Base-by-base conservation (phyloP, 2,888 invertebrate genomes). In the Pyralis farinalis region DNA sequence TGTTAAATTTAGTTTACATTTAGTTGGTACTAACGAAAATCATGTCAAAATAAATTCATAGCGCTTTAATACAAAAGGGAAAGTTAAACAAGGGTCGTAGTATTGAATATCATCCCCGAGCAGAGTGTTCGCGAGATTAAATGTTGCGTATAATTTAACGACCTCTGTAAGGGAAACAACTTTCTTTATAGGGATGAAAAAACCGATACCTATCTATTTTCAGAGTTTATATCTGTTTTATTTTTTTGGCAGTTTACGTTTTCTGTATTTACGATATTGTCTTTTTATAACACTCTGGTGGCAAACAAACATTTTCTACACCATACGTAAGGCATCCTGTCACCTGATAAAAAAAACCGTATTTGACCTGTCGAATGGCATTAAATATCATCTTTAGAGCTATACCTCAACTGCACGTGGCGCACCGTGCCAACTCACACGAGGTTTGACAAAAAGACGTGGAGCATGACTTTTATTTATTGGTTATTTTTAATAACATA, bases 91-190 rank as follows among this genome's bases (percentile, higher is more conserved):
- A 45, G 53, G 57, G 51, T 50, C 40, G 38, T 11, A 69, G 52
- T 57, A 55, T 47, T 54, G 55, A 61, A 61, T 68, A 60, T 59
- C 61, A 69, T 57, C 43, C 53, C 46, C 40, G 43, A 50, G 45
- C 52, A 46, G 45, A 55, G 47, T 50, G 49, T 62, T 62, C 53
- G 47, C 46, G 44, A 61, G 63, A 64, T 71, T 73, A 64, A 73
- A 73, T 71, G 73, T 72, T 55, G 64, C 72, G 68, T 66, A 60
- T 60, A 70, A 72, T 66, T 65, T 71, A 62, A 73, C 67, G 69
- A 64, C 58, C 52, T 56, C 47, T 44, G 60, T 49, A 58, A 57
- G 53, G 55, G 58, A 55, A 57, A 51, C 48, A 57, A 55, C 59
- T 68, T 63, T 56, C 58, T 54, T 52, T 53, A 47, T 38, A 37